Percentiles rank a stretch among this genome's conserved stretches.
These are phyloP conservation scores for Alcedo atthis DNA, from an alignment of 2,797 vertebrate species.

Conservation along the genomic window DNA sequence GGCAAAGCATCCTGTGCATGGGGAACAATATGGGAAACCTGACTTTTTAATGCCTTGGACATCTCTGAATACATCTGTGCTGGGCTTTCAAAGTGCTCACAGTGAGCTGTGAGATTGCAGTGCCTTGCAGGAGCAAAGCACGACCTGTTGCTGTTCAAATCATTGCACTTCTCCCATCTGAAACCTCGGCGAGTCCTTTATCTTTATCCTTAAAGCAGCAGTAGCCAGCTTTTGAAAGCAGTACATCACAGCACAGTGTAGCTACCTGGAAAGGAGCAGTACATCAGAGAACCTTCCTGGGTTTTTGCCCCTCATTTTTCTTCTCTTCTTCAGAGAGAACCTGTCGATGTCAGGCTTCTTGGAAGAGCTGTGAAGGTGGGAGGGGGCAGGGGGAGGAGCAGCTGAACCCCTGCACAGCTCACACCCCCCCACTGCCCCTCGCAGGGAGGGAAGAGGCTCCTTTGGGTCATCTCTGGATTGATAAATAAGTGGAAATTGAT, in stretches of 20 bases:
- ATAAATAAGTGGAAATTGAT: conserved; percentile 60
- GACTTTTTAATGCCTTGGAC: not conserved
- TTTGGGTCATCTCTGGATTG: conserved; percentile 6
- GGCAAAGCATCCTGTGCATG: not conserved
- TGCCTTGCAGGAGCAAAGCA: not conserved
- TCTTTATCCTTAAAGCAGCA: conserved; percentile 45
- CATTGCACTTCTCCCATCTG: conserved; percentile 26
- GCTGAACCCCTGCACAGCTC: not conserved
- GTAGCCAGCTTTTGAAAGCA: conserved; percentile 53
- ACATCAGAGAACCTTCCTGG: conserved; percentile 14
- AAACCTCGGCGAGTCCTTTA: conserved; percentile 37
- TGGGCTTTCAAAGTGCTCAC: not conserved
- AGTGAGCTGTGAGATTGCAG: conserved; percentile 19
- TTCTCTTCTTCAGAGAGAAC: conserved; percentile 16
- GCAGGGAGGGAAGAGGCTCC: not conserved
- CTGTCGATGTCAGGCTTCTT: not conserved
- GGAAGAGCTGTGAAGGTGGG: not conserved
- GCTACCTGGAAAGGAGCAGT: conserved; percentile 32
- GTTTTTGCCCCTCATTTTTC: conserved; percentile 5
- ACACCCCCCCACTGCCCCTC: not conserved
- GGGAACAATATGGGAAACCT: not conserved
- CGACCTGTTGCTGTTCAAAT: conserved; percentile 13
- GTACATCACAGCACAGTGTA: not conserved
- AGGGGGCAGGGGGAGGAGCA: not conserved
- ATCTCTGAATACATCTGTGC: not conserved